Evolutionary conservation across 2,888 invertebrate species (phyloP).

Genomic region (Drosophila dives): DNA sequence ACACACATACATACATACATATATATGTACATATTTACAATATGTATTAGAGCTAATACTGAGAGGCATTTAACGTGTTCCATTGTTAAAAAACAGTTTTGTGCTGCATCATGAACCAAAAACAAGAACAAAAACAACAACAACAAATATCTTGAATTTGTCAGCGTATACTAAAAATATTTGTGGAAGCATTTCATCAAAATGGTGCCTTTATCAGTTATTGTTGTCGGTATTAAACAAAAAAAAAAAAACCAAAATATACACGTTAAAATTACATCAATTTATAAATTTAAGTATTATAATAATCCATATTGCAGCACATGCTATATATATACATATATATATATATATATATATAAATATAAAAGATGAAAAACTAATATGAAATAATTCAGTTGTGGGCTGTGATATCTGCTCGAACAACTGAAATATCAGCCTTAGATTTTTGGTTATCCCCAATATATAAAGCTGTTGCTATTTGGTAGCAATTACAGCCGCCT

Average conservation of each 20-base stretch:
- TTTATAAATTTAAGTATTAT: slow-evolving; percentile 15
- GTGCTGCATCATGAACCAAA: slow-evolving; percentile 23
- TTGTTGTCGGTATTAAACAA: slow-evolving; percentile 62
- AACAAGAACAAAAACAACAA: not conserved
- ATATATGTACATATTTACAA: slow-evolving; percentile 13
- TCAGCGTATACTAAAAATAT: slow-evolving; percentile 38
- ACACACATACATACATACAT: slow-evolving; percentile 2
- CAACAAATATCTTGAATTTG: slow-evolving; percentile 22
- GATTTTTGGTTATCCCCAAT: slow-evolving; percentile 3
- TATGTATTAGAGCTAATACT: slow-evolving; percentile 42
- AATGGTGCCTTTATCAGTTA: slow-evolving; percentile 83
- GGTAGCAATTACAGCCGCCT: slow-evolving; percentile 1
- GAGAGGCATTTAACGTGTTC: slow-evolving; percentile 51
- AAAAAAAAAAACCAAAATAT: slow-evolving; percentile 7
- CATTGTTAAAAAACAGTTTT: slow-evolving; percentile 39
- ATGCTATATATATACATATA: slow-evolving; percentile 8
- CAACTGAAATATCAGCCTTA: slow-evolving; percentile 8
- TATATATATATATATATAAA: not conserved
- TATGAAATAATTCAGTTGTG: slow-evolving; percentile 34
- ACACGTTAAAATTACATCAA: slow-evolving; percentile 25
- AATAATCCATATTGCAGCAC: slow-evolving; percentile 29
- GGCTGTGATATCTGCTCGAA: slow-evolving; percentile 56
- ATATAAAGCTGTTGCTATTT: slow-evolving; percentile 6
- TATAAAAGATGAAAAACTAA: slow-evolving; percentile 29
- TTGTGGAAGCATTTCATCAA: slow-evolving; percentile 79